Conservation (phyloP, 2,797 vertebrate genomes). For the Atherinosoma microstoma region DNA sequence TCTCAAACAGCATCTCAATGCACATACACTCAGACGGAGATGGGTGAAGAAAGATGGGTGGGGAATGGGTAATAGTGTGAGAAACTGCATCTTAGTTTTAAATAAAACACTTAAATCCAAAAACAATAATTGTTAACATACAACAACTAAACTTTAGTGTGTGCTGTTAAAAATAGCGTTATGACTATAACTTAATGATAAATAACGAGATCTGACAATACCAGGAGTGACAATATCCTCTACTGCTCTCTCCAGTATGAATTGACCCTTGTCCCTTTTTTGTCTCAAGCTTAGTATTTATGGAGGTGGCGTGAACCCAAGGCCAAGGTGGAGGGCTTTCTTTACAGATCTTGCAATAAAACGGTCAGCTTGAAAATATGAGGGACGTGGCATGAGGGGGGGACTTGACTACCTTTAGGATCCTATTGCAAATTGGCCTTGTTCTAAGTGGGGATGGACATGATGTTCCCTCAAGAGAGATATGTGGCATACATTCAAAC, state of each 20-base stretch:
- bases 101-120: slow-evolving; percentile 26
- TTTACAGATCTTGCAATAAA: slow-evolving; percentile 82
- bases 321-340: slow-evolving; percentile 67
- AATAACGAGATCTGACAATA: slow-evolving; percentile 21
- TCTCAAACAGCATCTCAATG: slow-evolving; percentile 59
- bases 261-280: slow-evolving; percentile 62
- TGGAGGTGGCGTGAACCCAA: slow-evolving; percentile 59
- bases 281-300: slow-evolving; percentile 81
- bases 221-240: slow-evolving; percentile 43
- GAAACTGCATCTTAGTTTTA: slow-evolving; percentile 15
- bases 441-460: slow-evolving; percentile 71
- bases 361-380: slow-evolving; percentile 84
- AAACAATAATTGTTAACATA: slow-evolving; percentile 7
- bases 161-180: slow-evolving; percentile 10
- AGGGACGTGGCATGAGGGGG: slow-evolving; percentile 65
- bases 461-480: slow-evolving; percentile 68
- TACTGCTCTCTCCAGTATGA: slow-evolving; percentile 32
- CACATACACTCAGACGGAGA: slow-evolving; percentile 28
- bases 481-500: slow-evolving; percentile 35
- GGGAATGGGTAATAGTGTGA: slow-evolving; percentile 5
- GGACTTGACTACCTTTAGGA: slow-evolving; percentile 71
- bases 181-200: slow-evolving; percentile 20
- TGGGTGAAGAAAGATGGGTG: slow-evolving; percentile 13
- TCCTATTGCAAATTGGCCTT: slow-evolving; percentile 74
- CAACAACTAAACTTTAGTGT: neutral